These are phyloP conservation scores for Chionoecetes opilio DNA, from an alignment of 1,140 invertebrate genomes.

Conservation along the genomic window DNA sequence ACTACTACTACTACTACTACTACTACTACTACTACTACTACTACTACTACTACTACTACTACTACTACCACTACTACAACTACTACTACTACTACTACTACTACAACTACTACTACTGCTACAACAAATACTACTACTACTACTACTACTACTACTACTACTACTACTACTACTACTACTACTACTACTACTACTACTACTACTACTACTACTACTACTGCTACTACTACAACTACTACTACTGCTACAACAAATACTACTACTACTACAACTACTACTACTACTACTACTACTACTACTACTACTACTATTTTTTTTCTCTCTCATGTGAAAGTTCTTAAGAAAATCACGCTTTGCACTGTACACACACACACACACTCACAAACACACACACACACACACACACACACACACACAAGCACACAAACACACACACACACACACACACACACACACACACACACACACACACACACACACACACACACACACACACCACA, in stretches of 20 bases:
- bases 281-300: slow-evolving; percentile 23
- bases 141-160: background rate
- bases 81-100: background rate
- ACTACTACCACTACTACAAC: no score
- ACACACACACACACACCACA: no score
- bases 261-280: background rate
- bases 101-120: background rate
- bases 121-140: background rate
- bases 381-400: no score
- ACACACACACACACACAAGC: no score
- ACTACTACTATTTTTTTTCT: background rate
- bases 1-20: slow-evolving; percentile 14
- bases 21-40: slow-evolving; percentile 5
- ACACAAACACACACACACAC: no score
- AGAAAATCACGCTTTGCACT: no score
- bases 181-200: slow-evolving; percentile 11
- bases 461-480: no score
- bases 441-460: no score
- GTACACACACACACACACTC: background rate
- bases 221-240: background rate
- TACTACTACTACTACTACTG: slow-evolving; percentile 2
- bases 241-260: background rate
- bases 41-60: background rate
- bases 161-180: slow-evolving; percentile 11
- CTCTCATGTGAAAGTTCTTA: no score